Conservation (phyloP, 2,888 invertebrate genomes). For the Patella caerulea region DNA sequence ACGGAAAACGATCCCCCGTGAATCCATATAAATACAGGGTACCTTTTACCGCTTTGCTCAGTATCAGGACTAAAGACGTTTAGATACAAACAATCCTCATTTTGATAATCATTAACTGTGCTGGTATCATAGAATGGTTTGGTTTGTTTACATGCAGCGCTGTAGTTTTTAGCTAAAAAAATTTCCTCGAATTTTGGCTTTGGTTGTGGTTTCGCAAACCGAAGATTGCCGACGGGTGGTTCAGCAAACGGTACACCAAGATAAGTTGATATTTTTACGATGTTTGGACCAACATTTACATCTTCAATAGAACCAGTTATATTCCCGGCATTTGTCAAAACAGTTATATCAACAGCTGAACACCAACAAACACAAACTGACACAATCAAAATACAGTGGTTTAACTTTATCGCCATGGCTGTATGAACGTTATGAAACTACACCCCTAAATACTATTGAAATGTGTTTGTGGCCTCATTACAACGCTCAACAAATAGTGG, state of each 20-base stretch:
- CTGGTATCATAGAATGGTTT: background rate
- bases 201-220: conserved; percentile 29
- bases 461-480: too few species aligned
- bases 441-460: too few species aligned
- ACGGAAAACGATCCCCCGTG: conserved; percentile 45
- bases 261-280: conserved; percentile 7
- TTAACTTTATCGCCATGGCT: too few species aligned
- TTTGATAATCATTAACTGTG: background rate
- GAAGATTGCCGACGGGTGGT: conserved; percentile 21
- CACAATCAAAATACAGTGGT: too few species aligned
- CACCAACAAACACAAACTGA: too few species aligned
- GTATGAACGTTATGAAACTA: too few species aligned
- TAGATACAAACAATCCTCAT: conserved; percentile 51
- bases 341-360: background rate
- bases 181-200: background rate
- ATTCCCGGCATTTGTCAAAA: background rate
- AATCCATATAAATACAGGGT: conserved; percentile 46
- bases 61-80: conserved; percentile 47
- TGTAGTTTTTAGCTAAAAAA: conserved; percentile 15
- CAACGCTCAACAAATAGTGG: too few species aligned
- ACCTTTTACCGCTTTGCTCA: conserved; percentile 8
- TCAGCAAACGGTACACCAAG: conserved; percentile 30
- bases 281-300: background rate
- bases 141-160: conserved; percentile 27
- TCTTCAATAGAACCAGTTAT: background rate